These are phyloP conservation scores for Stichodactyla mertensii DNA, from an alignment of 64 coral and sea anemone genomes.

Conservation along the genomic window DNA sequence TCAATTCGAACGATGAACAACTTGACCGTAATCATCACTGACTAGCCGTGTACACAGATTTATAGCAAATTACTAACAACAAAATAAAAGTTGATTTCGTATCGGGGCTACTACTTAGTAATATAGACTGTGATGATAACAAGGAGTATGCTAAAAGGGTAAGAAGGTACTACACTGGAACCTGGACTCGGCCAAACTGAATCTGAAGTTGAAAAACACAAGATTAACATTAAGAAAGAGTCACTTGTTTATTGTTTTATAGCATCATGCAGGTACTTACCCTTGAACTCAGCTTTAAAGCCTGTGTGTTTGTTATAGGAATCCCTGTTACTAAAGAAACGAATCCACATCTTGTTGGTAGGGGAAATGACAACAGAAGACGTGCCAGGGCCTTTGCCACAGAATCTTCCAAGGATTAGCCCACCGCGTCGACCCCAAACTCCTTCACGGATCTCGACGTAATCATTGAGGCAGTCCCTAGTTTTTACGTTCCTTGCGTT, in stretches of 20 bases:
- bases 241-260: neutral
- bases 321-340: neutral
- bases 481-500: neutral
- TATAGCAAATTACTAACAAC: too few relatives aligned
- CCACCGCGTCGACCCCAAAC: neutral
- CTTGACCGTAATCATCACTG: too few relatives aligned
- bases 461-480: neutral
- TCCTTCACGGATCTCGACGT: neutral
- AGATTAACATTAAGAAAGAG: too few relatives aligned
- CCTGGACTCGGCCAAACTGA: too few relatives aligned
- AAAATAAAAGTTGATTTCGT: too few relatives aligned
- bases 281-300: neutral
- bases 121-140: too few relatives aligned
- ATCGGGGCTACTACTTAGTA: too few relatives aligned
- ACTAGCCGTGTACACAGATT: too few relatives aligned
- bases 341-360: constrained; percentile 14
- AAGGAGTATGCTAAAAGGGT: too few relatives aligned
- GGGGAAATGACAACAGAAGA: neutral
- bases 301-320: neutral
- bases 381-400: neutral
- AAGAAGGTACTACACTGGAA: too few relatives aligned
- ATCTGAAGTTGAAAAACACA: too few relatives aligned
- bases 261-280: neutral
- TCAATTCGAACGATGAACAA: too few relatives aligned
- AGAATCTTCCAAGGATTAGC: neutral